A percentile compares a stretch with the other conserved stretches of the same genome.
phyloP scores from a whole-genome alignment of 2,113 vertebrate genomes.

The Callithrix jacchus region DNA sequence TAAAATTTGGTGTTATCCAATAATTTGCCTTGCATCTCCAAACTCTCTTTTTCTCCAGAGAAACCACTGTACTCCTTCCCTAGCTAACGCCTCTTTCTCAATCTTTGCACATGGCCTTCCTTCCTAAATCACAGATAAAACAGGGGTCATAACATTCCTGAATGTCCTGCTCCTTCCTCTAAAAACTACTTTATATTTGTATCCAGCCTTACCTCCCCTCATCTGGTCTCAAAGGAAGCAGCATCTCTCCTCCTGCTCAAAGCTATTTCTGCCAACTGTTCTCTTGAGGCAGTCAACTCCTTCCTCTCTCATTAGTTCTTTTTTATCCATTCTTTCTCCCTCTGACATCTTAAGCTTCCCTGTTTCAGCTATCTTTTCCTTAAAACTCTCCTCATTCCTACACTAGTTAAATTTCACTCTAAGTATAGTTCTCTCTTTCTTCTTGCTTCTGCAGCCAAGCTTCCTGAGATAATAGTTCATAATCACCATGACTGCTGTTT shows the following conservation, averaged over 20 bases:
- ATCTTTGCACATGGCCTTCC: not conserved
- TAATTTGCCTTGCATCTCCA: not conserved
- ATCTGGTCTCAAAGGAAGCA: not conserved
- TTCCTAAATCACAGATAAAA: not conserved
- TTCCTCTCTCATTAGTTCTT: accelerated
- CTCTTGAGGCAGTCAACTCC: not conserved
- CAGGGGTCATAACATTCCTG: not conserved
- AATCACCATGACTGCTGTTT: accelerated
- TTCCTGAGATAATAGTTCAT: not conserved
- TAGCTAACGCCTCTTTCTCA: not conserved
- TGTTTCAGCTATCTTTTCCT: not conserved
- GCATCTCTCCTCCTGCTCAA: not conserved
- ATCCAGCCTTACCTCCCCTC: not conserved
- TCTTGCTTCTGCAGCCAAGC: not conserved
- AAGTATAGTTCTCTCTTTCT: not conserved
- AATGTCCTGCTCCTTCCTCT: not conserved
- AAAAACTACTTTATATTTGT: not conserved
- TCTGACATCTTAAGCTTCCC: not conserved
- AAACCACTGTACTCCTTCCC: not conserved
- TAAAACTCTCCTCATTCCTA: not conserved
- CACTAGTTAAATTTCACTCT: not conserved
- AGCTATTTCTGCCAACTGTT: not conserved
- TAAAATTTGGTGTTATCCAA: not conserved
- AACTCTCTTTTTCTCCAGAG: not conserved
- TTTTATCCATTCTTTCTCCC: not conserved